These are phyloP conservation scores for Solen grandis DNA, from an alignment of 1,140 invertebrate species.

Conservation along the genomic window DNA sequence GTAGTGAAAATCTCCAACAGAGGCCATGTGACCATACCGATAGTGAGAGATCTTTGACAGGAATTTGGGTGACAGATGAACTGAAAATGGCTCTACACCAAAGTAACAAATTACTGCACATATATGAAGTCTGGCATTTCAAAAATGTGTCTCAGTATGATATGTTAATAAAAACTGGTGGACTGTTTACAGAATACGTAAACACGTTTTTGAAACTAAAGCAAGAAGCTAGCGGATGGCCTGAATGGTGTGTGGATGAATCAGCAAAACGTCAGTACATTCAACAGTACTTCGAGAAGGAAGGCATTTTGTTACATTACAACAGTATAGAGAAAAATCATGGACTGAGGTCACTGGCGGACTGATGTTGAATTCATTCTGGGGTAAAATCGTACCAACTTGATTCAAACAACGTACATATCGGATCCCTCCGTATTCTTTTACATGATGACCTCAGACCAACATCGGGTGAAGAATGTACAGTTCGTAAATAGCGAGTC, in stretches of 20 bases:
- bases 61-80: too few species aligned
- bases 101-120: background rate
- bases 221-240: background rate
- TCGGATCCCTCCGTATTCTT: background rate
- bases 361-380: constrained; percentile 4
- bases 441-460: constrained; percentile 13
- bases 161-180: background rate
- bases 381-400: background rate
- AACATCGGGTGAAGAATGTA: constrained; percentile 1
- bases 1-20: background rate
- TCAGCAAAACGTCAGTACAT: background rate
- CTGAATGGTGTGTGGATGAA: background rate
- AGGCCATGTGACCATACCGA: background rate
- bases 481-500: background rate
- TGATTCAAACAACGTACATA: background rate
- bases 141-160: background rate
- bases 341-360: background rate
- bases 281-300: too few species aligned
- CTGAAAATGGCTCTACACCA: background rate
- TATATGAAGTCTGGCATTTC: constrained; percentile 1
- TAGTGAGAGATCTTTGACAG: background rate
- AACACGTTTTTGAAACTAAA: background rate
- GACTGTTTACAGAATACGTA: background rate
- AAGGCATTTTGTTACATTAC: background rate
- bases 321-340: background rate